Evolutionary conservation across 2,797 vertebrate genomes (phyloP), one percentile per base, ranked within the genome.

Genomic region (Anolis apletophallus): DNA sequence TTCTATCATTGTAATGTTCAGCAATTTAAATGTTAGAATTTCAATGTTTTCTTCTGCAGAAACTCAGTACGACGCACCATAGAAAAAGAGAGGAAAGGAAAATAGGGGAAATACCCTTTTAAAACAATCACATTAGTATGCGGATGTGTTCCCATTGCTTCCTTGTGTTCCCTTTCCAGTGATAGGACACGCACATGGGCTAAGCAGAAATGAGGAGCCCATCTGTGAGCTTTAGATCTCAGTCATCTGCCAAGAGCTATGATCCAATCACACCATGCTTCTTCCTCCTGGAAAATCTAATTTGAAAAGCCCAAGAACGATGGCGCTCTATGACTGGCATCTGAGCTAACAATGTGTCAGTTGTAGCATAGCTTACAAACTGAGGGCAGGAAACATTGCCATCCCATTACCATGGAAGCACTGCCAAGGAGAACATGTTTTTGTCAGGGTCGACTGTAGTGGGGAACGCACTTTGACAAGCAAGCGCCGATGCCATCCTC

Each of bases 151-250:
- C 88, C 91, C 87, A 71, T 92, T 83, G 91, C 64, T 94, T 94
- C 85, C 85, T 94, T 59, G n/a, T 77, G 88, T 92, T 5, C 1
- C 83, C 91, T 95, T 72, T 94, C 91, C 94, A 95, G 81, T 83
- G 85, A 91, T 87, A 93, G 91, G 94, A 95, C 80, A 88, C 74
- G 71, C 87, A 94, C 87, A 88, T 93, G 90, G 92, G 92, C 91
- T 92, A 95, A 95, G 93, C 91, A 91, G 91, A 95, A 94, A 90
- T 54, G 81, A 84, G 88, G 88, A 94, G 89, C 96, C 97, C 97
- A 97, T 98, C 97, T 97, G 97, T 93, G 93, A 97, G 95, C 94
- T 94, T 95, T 94, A 95, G 46, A 97, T 95, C 94, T 94, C 91
- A 93, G 92, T 88, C 93, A 92, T 93, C 94, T 96, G 97, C 96